Evolutionary conservation across 2,797 vertebrate species (phyloP).

Genomic region (Tachyglossus aculeatus): DNA sequence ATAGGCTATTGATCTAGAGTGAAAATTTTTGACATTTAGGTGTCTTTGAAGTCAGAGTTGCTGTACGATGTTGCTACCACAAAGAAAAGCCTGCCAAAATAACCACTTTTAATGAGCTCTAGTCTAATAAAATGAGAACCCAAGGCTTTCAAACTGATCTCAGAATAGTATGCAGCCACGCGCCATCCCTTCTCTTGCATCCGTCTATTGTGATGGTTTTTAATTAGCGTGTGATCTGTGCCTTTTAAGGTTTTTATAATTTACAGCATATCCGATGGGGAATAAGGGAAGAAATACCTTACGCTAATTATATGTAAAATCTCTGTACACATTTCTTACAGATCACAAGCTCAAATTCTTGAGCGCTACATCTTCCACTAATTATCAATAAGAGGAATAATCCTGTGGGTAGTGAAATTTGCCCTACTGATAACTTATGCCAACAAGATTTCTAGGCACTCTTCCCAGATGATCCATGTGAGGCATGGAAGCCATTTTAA

Average conservation of each 20-base stretch:
- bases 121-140: neutral
- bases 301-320: no score
- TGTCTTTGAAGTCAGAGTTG: conserved; percentile 29
- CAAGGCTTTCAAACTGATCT: neutral
- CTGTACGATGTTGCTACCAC: neutral
- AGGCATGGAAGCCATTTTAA: no score
- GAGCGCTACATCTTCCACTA: no score
- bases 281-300: neutral
- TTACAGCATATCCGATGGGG: neutral
- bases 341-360: no score
- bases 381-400: no score
- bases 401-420: no score
- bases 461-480: no score
- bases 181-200: neutral
- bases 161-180: conserved; percentile 15
- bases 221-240: rapidly evolving
- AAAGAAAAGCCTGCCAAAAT: conserved; percentile 11
- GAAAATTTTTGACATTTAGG: conserved; percentile 29
- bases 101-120: conserved; percentile 13
- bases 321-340: no score
- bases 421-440: no score
- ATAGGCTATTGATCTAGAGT: conserved; percentile 50
- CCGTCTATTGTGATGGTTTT: neutral
- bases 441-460: no score
- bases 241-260: neutral